Base-by-base conservation (phyloP, 2,113 vertebrate species). In the Barnardius zonarius region DNA sequence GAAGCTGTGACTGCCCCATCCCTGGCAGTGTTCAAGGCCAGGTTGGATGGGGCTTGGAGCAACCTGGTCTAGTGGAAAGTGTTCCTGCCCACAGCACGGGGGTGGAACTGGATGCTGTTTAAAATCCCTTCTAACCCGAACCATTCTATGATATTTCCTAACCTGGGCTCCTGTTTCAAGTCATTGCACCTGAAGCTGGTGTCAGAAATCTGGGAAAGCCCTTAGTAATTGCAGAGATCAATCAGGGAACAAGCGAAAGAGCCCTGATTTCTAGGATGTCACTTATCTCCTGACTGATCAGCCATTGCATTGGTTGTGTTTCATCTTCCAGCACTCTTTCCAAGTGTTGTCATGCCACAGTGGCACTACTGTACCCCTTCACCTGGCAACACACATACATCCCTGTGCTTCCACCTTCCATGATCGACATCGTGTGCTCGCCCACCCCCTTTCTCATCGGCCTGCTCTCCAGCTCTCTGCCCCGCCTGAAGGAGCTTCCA, bases 401-500 rank as follows among this genome's bases (percentile, higher is more conserved):
- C 97, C 99, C 99, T 0, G 99, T 99, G 64, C 98, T 99, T 63
- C 99, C 99, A 0, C 98, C 99, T 0, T 98, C 99, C 93, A 99
- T 99, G 99, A 98, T 99, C 2, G 99, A 99, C 98, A 99, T 99
- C 2, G 99, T 99, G 81, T 99, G 99, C 98, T 99, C 99, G 0
- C 99, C 99, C 2, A 99, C 99, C 0, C 99, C 99, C 10, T 99
- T 99, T 98, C 98, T 99, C 24, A 98, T 99, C 4, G 99, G 99
- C 63, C 98, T 99, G 89, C 98, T 99, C 87, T 99, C 99, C 97
- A 98, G 98, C 97, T 99, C 98, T 1, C 98, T 99, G 95, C 97
- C 98, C 2, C 98, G 98, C 83, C 98, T 99, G 63, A 98, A 97
- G 80, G 99, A 98, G 96, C 98, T 99, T 52, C 99, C 99, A 0